A percentile compares a stretch with the other conserved stretches of the same genome.
These are phyloP conservation scores for Apotomis capreana DNA, from an alignment of 2,888 invertebrate genomes.

Conservation along the genomic window DNA sequence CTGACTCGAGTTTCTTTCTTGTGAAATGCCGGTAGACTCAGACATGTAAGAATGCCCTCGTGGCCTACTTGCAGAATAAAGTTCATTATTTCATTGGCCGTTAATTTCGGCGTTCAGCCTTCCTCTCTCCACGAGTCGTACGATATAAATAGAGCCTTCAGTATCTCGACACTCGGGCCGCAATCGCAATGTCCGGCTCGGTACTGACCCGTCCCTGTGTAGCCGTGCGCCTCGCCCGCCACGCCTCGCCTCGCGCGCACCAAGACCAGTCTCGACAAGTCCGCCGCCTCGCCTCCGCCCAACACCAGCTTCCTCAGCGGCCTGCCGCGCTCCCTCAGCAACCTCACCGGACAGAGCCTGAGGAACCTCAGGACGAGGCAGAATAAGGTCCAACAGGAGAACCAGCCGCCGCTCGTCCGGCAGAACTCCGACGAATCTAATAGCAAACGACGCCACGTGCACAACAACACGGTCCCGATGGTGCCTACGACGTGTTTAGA, in stretches of 20 bases:
- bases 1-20: too few relatives aligned
- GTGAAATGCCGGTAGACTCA: too few relatives aligned
- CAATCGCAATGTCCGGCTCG: conserved; percentile 43
- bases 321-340: conserved; percentile 75
- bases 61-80: too few relatives aligned
- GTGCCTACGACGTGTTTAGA: conserved; percentile 76
- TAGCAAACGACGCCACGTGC: conserved; percentile 56
- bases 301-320: conserved; percentile 72
- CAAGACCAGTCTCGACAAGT: conserved; percentile 51
- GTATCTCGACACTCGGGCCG: conserved; percentile 31
- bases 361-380: conserved; percentile 66
- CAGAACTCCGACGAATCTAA: conserved; percentile 67
- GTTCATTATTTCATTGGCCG: too few relatives aligned
- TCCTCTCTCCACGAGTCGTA: too few relatives aligned
- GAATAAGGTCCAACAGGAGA: conserved; percentile 55
- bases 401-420: conserved; percentile 60
- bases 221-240: conserved; percentile 46
- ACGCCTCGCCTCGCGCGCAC: conserved; percentile 51
- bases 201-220: conserved; percentile 40
- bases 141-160: neutral
- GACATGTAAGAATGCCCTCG: too few relatives aligned
- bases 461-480: conserved; percentile 70
- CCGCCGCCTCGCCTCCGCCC: conserved; percentile 49
- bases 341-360: conserved; percentile 76
- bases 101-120: too few relatives aligned